These are phyloP conservation scores for Ephestia elutella DNA, from an alignment of 1,140 invertebrate genomes.

Conservation along the genomic window DNA sequence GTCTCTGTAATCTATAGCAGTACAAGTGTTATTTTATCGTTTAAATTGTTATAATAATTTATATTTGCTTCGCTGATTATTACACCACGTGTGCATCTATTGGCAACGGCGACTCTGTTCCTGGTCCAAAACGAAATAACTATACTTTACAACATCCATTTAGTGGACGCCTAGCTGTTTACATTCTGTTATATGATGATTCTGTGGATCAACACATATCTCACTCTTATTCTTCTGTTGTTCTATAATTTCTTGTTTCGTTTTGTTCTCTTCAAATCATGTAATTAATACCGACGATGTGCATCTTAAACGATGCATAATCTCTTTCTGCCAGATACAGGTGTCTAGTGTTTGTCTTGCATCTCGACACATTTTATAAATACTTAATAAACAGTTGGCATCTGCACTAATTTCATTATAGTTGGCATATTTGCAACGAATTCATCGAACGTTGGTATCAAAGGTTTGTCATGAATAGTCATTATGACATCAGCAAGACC, in stretches of 20 bases:
- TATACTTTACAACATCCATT: too few species aligned
- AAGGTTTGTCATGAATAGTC: constrained; percentile 25
- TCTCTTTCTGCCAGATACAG: neutral
- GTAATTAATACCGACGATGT: too few species aligned
- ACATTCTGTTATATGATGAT: too few species aligned
- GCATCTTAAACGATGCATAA: neutral
- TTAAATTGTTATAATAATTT: neutral
- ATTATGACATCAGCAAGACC: constrained; percentile 26
- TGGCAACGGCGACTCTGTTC: neutral
- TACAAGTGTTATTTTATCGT: neutral
- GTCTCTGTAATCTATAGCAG: neutral
- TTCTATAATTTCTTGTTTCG: too few species aligned
- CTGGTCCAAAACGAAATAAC: neutral
- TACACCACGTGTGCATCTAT: neutral
- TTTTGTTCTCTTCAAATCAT: too few species aligned
- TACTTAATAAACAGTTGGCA: constrained; percentile 3
- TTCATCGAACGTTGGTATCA: neutral
- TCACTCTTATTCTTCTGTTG: too few species aligned
- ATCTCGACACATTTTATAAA: constrained; percentile 7
- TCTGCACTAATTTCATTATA: neutral
- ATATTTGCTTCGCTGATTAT: neutral
- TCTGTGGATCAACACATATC: too few species aligned
- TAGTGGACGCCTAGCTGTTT: too few species aligned
- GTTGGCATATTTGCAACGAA: neutral
- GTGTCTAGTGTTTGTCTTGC: constrained; percentile 5